Evolutionary conservation across 2,113 vertebrate genomes (phyloP).

Genomic region (Microtus montanus): DNA sequence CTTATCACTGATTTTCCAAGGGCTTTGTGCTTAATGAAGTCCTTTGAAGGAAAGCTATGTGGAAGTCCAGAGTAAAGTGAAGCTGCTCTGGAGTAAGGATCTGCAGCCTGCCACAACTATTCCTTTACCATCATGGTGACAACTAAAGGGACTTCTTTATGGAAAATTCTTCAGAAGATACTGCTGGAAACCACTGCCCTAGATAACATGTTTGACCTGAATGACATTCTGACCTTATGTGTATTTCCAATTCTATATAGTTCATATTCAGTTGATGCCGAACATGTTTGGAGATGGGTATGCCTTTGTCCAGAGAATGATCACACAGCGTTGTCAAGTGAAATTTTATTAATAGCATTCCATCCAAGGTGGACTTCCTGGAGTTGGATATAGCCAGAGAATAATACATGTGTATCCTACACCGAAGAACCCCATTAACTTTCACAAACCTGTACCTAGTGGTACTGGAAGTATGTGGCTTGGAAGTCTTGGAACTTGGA

Average conservation of each 20-base stretch:
- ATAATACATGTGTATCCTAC: neutral
- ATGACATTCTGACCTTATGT: conserved; percentile 48
- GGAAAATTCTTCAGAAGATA: conserved; percentile 59
- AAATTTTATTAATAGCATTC: conserved; percentile 48
- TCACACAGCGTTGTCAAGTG: conserved; percentile 8
- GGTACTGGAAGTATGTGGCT: conserved; percentile 67
- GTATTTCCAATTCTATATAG: conserved; percentile 31
- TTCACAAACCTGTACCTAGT: conserved; percentile 52
- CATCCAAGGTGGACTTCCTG: conserved; percentile 49
- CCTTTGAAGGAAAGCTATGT: conserved; percentile 68
- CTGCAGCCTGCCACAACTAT: conserved; percentile 60
- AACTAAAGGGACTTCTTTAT: conserved; percentile 63
- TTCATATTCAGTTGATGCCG: conserved; percentile 43
- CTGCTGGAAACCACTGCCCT: conserved; percentile 69
- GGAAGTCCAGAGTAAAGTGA: conserved; percentile 69
- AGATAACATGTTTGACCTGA: conserved; percentile 54
- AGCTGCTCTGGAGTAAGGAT: conserved; percentile 67
- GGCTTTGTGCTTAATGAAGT: conserved; percentile 71
- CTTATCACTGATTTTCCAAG: conserved; percentile 78
- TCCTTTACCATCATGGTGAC: conserved; percentile 63
- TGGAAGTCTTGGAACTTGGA: conserved; percentile 57
- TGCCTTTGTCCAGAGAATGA: conserved; percentile 23
- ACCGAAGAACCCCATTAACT: conserved; percentile 47
- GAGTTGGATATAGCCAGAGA: conserved; percentile 42
- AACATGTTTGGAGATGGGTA: conserved; percentile 55